Percentiles rank a stretch among this genome's conserved stretches.
phyloP scores from a whole-genome alignment of 1,140 invertebrate genomes.

The Melipona quadrifasciata region DNA sequence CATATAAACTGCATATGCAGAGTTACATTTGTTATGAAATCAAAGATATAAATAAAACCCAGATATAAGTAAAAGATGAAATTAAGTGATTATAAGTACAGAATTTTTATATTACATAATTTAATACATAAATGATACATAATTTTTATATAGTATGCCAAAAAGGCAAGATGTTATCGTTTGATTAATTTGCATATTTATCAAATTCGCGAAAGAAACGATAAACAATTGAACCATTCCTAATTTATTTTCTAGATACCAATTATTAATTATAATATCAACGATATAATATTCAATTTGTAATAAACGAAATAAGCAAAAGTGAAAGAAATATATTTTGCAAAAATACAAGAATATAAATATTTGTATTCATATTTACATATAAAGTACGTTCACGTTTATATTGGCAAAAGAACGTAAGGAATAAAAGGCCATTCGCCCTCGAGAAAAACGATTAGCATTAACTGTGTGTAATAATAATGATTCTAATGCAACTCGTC shows the following conservation, averaged over 20 bases:
- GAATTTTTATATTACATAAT: neutral
- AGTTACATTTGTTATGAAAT: neutral
- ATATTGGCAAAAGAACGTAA: neutral
- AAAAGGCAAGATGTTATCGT: neutral
- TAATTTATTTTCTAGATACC: no score
- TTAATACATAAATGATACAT: no score
- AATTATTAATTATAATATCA: no score
- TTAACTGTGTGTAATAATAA: conserved; percentile 65
- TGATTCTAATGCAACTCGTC: conserved; percentile 74
- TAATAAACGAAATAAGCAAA: neutral
- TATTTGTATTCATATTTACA: neutral
- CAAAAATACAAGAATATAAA: neutral
- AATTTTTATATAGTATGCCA: no score
- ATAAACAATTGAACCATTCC: no score
- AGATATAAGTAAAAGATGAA: neutral
- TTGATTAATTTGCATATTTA: neutral
- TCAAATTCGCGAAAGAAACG: no score
- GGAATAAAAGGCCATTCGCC: conserved; percentile 35
- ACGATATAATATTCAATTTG: neutral
- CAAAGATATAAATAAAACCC: neutral
- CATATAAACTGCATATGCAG: neutral
- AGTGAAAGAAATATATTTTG: neutral
- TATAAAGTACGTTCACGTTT: neutral
- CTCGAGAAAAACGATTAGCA: conserved; percentile 58
- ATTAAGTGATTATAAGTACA: neutral